Percentiles rank a stretch among this genome's conserved stretches.
Conservation (phyloP, 2,888 invertebrate species). For the Cantharis rustica region DNA sequence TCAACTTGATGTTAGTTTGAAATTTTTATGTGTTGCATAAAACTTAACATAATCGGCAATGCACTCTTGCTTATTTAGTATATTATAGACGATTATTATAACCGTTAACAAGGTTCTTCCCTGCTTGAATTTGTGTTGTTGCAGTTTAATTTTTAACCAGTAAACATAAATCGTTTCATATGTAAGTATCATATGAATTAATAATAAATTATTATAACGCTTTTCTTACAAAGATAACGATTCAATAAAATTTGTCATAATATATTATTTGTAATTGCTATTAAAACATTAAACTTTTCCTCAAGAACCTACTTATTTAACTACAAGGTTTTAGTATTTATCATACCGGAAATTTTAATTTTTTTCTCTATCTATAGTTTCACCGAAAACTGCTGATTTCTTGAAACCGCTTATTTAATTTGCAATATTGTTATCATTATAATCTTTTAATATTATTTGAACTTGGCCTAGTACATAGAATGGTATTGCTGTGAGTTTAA, state of each 20-base stretch:
- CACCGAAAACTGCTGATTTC: background rate
- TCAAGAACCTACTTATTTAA: background rate
- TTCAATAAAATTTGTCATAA: too few species aligned
- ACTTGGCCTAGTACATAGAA: too few species aligned
- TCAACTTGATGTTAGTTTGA: background rate
- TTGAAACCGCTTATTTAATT: background rate
- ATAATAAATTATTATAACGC: too few species aligned
- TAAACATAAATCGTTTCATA: background rate
- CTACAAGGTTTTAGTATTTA: background rate
- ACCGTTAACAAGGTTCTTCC: background rate
- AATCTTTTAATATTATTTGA: background rate
- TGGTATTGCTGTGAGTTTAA: too few species aligned
- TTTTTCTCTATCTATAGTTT: background rate
- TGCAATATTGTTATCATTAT: background rate
- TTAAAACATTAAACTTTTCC: too few species aligned
- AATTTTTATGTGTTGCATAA: background rate
- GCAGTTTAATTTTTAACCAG: background rate
- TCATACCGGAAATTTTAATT: background rate
- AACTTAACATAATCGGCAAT: background rate
- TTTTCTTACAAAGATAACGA: too few species aligned
- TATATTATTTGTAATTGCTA: too few species aligned
- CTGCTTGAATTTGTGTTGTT: too few species aligned
- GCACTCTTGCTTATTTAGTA: background rate
- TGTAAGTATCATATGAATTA: background rate
- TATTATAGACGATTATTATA: background rate